phyloP scores from a whole-genome alignment of 2,888 invertebrate genomes.

The Eristalis intricaria region DNA sequence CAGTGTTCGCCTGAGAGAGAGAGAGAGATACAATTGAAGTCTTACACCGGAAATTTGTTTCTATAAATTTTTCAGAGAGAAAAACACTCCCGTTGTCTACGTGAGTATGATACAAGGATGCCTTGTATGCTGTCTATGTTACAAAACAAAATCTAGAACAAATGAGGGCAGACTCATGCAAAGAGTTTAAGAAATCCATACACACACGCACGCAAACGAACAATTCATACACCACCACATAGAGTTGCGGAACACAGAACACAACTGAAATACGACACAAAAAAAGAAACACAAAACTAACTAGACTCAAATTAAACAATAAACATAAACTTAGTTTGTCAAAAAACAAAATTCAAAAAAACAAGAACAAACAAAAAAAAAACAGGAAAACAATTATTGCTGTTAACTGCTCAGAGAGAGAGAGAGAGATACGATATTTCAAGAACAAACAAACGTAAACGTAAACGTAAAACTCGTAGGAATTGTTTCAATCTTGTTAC shows the following conservation, averaged over 20 bases:
- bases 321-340: conserved; percentile 15
- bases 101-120: conserved; percentile 6
- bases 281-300: conserved; percentile 9
- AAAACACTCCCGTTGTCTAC: conserved; percentile 47
- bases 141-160: conserved; percentile 3
- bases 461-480: conserved; percentile 57
- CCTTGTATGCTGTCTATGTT: not conserved
- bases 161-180: conserved; percentile 24
- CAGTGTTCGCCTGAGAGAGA: not conserved
- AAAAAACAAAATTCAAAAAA: not conserved
- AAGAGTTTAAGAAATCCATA: conserved; percentile 2
- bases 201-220: not conserved
- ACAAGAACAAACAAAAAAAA: not conserved
- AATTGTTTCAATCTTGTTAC: conserved; percentile 76
- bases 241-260: conserved; percentile 19
- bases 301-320: conserved; percentile 12
- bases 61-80: conserved; percentile 49
- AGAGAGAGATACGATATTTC: conserved; percentile 26
- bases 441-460: conserved; percentile 49
- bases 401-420: conserved; percentile 43
- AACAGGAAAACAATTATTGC: conserved; percentile 19
- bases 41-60: conserved; percentile 58
- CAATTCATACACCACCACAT: not conserved
- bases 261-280: conserved; percentile 9
- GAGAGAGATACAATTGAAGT: conserved; percentile 47